Base-by-base conservation (phyloP, 1,140 invertebrate genomes). In the Cydia fagiglandana region DNA sequence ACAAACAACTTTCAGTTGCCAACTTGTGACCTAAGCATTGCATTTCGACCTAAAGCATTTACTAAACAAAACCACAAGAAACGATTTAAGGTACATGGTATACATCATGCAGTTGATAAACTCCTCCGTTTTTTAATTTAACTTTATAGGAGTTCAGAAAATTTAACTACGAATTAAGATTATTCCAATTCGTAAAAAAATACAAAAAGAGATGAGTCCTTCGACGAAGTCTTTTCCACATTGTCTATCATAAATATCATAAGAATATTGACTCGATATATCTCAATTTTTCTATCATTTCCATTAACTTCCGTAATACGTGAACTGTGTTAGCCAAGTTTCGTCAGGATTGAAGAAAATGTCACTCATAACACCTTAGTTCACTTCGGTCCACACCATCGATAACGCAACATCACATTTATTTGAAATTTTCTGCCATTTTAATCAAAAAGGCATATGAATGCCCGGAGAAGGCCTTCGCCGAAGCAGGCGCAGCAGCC, bases 401-500 rank as follows among this genome's bases (percentile, higher is more conserved):
- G 66, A 70, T 70, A 70, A 70, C 66, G 66, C 34, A 70, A n/a
- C 34, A 70, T 34, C 28, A 70, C 38, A 38, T 56, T 78, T 75
- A 80, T 68, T 78, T 77, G 24, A 80, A 64, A 34, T 64, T 66
- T 61, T 38, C 17, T 2, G 64, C 15, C 74, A 73, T 93, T 85
- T 93, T 84, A 93, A 78, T 93, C 93, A 78, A 93, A 93, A 61
- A 93, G 78, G 78, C 92, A 93, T 76, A 93, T 89, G 50, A 93
- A 87, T 17, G 91, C 91, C 80, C 92, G 80, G 50, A 93, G 79
- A 15, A 94, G 80, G 38, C 90, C 87, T 73, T 93, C 88, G 45
- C 89, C 86, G 78, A 93, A 91, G 76, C 89, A 89, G 15, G 90
- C 87, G 76, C 91, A 93, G 77, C 93, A 93, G 13, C 90, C 91